Evolutionary conservation across 2,113 vertebrate species (phyloP), one percentile per base, ranked within the genome.

Genomic region (Nesoenas mayeri): DNA sequence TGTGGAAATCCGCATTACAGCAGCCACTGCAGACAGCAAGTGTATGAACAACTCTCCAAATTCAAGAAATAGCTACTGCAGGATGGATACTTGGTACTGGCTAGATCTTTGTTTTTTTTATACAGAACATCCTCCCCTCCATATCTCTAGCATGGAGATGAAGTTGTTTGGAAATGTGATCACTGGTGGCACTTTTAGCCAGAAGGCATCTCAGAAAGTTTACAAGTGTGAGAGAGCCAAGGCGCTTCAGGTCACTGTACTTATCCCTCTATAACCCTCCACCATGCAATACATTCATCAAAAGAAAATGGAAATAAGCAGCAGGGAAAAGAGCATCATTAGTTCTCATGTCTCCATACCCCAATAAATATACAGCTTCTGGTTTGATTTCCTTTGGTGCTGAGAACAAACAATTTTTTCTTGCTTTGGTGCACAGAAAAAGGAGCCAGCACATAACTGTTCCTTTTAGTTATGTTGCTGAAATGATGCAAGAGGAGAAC

Each of bases 251-350:
- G 31, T 71, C 91, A 70, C 51, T 38, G 38, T 32, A 17, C 17
- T 60, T 80, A 34, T 90, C 71, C 15, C 15, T 0, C 4, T 48
- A 71, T 24, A 90, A 53, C 60, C 32, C 71, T 90, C 67, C 44
- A 87, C 64, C 51, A 54, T 11, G 56, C 60, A 89, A 85, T 29
- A 67, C 12, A 62, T 34, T 88, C 16, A 34, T 1, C 6, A 84
- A 47, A 73, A 80, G 40, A 95, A 93, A 91, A 72, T 24, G 42
- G 88, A 93, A 96, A 84, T 57, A 91, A 95, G 53, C 77, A 97
- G 16, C 19, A 56, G 56, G 53, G 36, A 64, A 92, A 78, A 80
- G 26, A 75, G 44, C 17, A 86, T 40, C 54, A 40, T 65, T 71
- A 70, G 47, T 62, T 83, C 83, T 79, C 48, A 28, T 51, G 78